Base-by-base conservation (phyloP, 2,888 invertebrate genomes). In the Stenurella melanura region DNA sequence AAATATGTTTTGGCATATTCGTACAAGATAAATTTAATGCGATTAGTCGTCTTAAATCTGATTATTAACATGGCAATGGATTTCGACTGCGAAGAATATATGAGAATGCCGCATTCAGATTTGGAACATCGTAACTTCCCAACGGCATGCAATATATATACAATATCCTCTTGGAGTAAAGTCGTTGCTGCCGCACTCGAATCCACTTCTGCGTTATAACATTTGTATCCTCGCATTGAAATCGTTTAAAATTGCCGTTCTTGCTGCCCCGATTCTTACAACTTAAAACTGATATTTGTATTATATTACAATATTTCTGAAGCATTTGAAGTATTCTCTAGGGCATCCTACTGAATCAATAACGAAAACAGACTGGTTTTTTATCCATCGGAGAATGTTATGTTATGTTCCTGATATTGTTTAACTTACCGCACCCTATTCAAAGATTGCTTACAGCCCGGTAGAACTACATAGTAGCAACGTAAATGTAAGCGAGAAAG, bases 271-370 rank as follows among this genome's bases (percentile, higher is more conserved):
- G 12, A 42, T 38, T 26, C 26, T 15, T 67, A 56, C 54, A 67
- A 54, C 26, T 56, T 56, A 26, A 34, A 17, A 54, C 38, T 54
- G 54, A 11, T 67, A 42, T 67, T 67, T 67, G 67, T 54, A 17
- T 67, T 67, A 54, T 54, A 67, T 67, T 67, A 30, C 54, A 54
- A 67, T 67, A 64, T 67, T 67, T 67, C 67, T 54, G 21, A 15
- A 38, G 9, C 17, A 54, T 67, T 56, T 21, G 54, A 66, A 56
- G 67, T n/a, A 67, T 26, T 17, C 38, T 11, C 67, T 15, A 7
- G 15, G 17, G 54, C 0, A 5, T 26, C 50, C 54, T 56, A 56
- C 54, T 67, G 54, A 67, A 67, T 54, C 67, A 67, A 67, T 54
- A 50, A 18, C 50, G 54, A 30, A 26, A 67, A 67, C 50, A 54